Conservation (phyloP, 1,140 invertebrate species). For the Drosophila prosaltans region DNA sequence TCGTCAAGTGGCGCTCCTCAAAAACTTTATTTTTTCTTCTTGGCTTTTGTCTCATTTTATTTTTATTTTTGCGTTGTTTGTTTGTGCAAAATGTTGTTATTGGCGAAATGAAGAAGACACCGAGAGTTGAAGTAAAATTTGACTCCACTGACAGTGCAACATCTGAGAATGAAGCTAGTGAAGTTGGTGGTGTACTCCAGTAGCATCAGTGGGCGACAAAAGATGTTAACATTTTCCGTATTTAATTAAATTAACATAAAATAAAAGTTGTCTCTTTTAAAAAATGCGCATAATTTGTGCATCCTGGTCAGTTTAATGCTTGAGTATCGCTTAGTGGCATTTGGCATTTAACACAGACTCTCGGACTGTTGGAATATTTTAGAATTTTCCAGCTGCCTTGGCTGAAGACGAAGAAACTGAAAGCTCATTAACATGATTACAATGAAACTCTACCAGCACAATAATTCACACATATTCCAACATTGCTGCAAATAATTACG, state of each 20-base stretch:
- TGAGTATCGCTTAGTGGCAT: constrained; percentile 41
- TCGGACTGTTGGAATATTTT: constrained; percentile 7
- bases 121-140: constrained; percentile 9
- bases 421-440: constrained; percentile 78
- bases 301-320: constrained; percentile 61
- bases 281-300: constrained; percentile 65
- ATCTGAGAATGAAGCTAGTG: constrained; percentile 31
- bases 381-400: constrained; percentile 41
- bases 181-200: constrained; percentile 11
- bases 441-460: constrained; percentile 67
- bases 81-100: constrained; percentile 36
- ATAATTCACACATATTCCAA: constrained; percentile 67
- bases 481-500: constrained; percentile 72
- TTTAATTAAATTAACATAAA: constrained; percentile 78
- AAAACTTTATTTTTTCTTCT: constrained; percentile 57
- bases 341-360: constrained; percentile 46
- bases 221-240: constrained; percentile 35
- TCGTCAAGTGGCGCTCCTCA: constrained; percentile 77
- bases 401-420: constrained; percentile 15
- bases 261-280: constrained; percentile 55
- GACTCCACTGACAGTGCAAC: constrained; percentile 19
- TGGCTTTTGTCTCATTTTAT: background rate
- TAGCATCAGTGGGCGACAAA: constrained; percentile 49
- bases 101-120: constrained; percentile 66
- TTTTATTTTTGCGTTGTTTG: background rate